Percentiles rank a stretch among this genome's conserved stretches.
These are phyloP conservation scores for Atta cephalotes DNA, from an alignment of 1,140 invertebrate genomes.

Conservation along the genomic window DNA sequence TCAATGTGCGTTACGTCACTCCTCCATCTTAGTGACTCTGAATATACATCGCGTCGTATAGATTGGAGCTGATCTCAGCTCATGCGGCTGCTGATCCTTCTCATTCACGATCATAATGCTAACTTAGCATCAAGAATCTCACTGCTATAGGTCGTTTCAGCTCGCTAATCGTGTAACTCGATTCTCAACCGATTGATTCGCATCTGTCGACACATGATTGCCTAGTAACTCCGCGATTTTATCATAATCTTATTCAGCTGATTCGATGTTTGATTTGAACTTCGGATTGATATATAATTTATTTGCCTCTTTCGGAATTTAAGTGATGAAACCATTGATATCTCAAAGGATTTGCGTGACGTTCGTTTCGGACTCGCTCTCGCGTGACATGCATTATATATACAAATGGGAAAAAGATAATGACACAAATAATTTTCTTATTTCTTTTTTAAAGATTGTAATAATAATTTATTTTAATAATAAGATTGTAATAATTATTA, in stretches of 20 bases:
- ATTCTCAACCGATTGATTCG: constrained; percentile 20
- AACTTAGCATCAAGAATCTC: neutral
- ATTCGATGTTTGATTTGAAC: neutral
- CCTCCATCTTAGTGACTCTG: constrained; percentile 39
- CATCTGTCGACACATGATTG: constrained; percentile 25
- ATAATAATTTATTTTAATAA: too few species aligned
- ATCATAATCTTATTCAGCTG: constrained; percentile 16
- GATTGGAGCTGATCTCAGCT: neutral
- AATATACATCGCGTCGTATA: constrained; percentile 20
- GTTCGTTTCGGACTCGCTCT: constrained; percentile 9
- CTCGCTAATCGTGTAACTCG: constrained; percentile 25
- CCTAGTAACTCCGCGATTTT: constrained; percentile 24
- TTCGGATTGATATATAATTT: neutral
- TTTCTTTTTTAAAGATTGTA: neutral
- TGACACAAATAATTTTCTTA: constrained; percentile 9
- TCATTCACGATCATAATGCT: constrained; percentile 39
- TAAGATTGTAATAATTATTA: neutral
- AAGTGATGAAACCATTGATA: constrained; percentile 15
- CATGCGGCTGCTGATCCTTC: constrained; percentile 16
- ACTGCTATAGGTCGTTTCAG: neutral
- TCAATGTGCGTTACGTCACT: constrained; percentile 51
- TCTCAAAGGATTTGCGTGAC: neutral
- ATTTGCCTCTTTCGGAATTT: neutral
- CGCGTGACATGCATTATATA: neutral
- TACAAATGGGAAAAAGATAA: constrained; percentile 13